A percentile compares a stretch with the other conserved stretches of the same genome.
These are phyloP conservation scores for Darevskia nairensis DNA, from an alignment of 2,797 vertebrate genomes.

Conservation along the genomic window DNA sequence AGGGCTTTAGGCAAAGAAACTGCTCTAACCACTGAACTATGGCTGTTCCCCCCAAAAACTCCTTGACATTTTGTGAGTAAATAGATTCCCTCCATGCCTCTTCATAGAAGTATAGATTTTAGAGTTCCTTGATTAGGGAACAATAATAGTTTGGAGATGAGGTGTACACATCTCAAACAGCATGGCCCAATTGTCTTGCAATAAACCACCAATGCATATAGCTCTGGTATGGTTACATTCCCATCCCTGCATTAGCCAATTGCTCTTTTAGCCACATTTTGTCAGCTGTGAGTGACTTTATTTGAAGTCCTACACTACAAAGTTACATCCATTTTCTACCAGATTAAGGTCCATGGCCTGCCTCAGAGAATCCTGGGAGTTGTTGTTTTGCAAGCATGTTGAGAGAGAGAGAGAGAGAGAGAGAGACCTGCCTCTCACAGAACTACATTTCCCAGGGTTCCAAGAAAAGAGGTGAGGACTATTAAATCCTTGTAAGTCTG, in stretches of 20 bases:
- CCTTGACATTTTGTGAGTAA: background rate
- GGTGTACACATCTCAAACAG: background rate
- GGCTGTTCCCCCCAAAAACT: background rate
- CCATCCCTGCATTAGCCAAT: no score
- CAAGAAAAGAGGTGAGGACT: background rate
- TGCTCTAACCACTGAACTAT: no score
- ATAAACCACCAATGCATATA: slow-evolving; percentile 7
- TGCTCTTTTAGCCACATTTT: background rate
- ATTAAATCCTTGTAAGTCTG: background rate
- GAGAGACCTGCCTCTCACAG: background rate
- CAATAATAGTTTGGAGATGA: background rate
- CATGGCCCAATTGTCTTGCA: background rate
- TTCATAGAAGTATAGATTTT: background rate
- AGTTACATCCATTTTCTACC: background rate
- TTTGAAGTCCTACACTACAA: no score
- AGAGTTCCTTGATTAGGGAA: background rate
- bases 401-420: background rate
- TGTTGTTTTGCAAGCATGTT: background rate
- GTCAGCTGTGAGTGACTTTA: background rate
- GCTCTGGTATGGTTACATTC: background rate
- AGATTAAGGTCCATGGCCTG: background rate
- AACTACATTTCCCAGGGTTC: background rate
- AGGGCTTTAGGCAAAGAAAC: background rate
- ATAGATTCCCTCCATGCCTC: background rate
- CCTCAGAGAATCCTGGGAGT: background rate